Percentiles rank a stretch among this genome's conserved stretches.
Evolutionary conservation across 2,888 invertebrate genomes (phyloP).

Genomic region (Aphodius granarius): DNA sequence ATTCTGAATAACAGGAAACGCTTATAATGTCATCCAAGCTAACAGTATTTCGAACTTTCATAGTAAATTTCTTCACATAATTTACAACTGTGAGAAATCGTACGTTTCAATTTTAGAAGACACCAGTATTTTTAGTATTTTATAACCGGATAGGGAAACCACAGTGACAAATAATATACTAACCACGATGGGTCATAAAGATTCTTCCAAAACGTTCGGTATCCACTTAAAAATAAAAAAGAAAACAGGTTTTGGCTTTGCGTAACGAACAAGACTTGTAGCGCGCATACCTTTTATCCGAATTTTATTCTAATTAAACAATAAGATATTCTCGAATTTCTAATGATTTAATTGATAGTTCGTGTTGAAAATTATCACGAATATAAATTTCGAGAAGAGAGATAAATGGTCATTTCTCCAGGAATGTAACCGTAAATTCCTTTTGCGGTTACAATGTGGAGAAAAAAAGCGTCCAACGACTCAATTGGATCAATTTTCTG

Average conservation of each 20-base stretch:
- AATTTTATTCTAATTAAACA: not conserved
- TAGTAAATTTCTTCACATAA: not conserved
- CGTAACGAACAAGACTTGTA: not conserved
- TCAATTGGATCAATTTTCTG: not conserved
- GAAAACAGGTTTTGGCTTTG: too few relatives aligned
- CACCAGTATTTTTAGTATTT: not conserved
- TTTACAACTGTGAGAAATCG: not conserved
- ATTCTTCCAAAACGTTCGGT: not conserved
- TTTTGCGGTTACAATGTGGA: not conserved
- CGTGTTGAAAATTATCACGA: not conserved
- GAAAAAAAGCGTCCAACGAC: not conserved
- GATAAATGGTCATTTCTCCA: not conserved
- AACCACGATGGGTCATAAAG: not conserved
- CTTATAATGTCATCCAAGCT: not conserved
- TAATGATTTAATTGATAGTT: not conserved
- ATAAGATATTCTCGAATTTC: not conserved
- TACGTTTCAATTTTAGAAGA: not conserved
- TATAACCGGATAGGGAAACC: not conserved
- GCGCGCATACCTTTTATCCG: not conserved
- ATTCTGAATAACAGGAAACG: not conserved
- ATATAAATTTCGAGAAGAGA: not conserved
- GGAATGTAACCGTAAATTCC: not conserved
- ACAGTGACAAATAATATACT: not conserved
- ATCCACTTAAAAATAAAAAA: not conserved
- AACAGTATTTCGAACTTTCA: not conserved